phyloP scores from a whole-genome alignment of 2,888 invertebrate species.

The Coelinius sp. region DNA sequence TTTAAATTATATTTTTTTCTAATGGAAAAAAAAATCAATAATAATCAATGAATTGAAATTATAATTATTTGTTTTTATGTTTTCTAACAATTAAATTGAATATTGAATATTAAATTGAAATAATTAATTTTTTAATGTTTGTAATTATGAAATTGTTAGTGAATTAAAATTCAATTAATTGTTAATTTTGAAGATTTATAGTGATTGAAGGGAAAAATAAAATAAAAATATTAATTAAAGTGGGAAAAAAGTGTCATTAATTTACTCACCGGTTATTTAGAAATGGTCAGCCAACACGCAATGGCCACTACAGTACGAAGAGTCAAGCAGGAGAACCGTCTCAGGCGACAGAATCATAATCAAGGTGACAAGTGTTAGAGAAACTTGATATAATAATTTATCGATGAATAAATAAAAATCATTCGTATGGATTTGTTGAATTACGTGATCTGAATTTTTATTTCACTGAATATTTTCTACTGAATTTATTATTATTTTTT shows the following conservation, averaged over 20 bases:
- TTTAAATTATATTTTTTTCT: no score
- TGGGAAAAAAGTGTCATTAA: slow-evolving; percentile 2
- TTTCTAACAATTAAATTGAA: no score
- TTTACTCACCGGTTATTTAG: slow-evolving; percentile 39
- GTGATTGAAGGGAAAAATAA: not conserved
- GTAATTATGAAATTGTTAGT: no score
- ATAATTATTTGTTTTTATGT: no score
- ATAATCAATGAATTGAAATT: no score
- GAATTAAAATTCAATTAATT: not conserved
- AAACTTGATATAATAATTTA: not conserved
- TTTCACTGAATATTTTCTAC: not conserved
- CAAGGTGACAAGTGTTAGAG: slow-evolving; percentile 54
- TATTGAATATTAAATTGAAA: no score
- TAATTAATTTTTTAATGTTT: no score
- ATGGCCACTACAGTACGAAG: slow-evolving; percentile 81
- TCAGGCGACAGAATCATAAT: slow-evolving; percentile 68
- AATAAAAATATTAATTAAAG: not conserved
- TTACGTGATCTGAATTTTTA: not conserved
- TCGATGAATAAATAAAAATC: slow-evolving; percentile 13
- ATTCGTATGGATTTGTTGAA: no score
- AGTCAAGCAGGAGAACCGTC: slow-evolving; percentile 79
- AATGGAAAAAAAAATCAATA: no score
- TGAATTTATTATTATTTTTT: not conserved
- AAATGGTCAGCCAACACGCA: slow-evolving; percentile 74
- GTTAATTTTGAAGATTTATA: not conserved